phyloP scores from a whole-genome alignment of 2,113 vertebrate species.

The Cynocephalus volans region DNA sequence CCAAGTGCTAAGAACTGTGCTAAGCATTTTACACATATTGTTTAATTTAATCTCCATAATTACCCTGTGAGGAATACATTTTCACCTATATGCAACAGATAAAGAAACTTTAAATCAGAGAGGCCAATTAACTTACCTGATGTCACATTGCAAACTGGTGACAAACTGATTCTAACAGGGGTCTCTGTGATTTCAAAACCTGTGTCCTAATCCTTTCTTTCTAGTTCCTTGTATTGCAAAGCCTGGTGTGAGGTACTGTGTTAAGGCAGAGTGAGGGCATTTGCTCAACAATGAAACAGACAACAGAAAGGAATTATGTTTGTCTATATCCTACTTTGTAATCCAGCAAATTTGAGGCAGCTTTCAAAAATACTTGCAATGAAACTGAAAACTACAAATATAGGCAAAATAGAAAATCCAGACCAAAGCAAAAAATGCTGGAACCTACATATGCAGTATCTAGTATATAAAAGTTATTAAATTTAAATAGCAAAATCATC shows the following conservation, averaged over 20 bases:
- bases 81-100: not conserved
- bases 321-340: not conserved
- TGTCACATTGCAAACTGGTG: not conserved
- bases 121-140: not conserved
- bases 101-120: slow-evolving; percentile 47
- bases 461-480: not conserved
- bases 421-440: not conserved
- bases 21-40: slow-evolving; percentile 19
- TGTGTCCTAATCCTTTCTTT: not conserved
- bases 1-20: not conserved
- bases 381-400: slow-evolving; percentile 23
- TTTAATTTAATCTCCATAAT: slow-evolving; percentile 10
- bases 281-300: not conserved
- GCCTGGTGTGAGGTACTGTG: not conserved
- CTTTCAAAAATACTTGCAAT: slow-evolving; percentile 13
- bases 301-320: not conserved
- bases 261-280: not conserved
- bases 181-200: not conserved
- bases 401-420: not conserved
- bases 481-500: slow-evolving; percentile 31
- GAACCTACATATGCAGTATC: not conserved
- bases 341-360: not conserved
- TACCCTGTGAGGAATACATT: not conserved
- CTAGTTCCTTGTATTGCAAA: not conserved
- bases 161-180: not conserved